Evolutionary conservation across 1,140 invertebrate genomes (phyloP).

Genomic region (Pseudomyrmex cubaensis): DNA sequence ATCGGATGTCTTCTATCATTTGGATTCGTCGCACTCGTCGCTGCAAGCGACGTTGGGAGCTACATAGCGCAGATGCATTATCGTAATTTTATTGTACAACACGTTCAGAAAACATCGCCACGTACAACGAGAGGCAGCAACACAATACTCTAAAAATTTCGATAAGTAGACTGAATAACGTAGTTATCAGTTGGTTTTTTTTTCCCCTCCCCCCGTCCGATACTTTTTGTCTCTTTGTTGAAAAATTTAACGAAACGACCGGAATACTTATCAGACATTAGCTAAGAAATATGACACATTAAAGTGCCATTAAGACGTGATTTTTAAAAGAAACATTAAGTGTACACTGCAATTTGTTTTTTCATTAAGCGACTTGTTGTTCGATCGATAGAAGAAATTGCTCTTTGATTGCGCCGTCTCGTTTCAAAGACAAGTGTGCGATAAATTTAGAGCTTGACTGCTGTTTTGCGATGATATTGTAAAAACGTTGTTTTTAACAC

Average conservation of each 20-base stretch:
- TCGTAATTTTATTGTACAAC: constrained; percentile 12
- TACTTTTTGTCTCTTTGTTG: neutral
- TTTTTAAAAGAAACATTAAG: neutral
- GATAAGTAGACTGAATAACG: neutral
- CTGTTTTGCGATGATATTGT: neutral
- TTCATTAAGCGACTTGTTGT: neutral
- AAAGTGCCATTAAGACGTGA: too few relatives aligned
- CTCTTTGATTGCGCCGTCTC: neutral
- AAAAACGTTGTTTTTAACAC: neutral
- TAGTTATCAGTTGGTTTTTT: neutral
- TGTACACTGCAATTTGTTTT: neutral
- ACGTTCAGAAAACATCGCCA: constrained; percentile 11
- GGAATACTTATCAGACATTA: neutral
- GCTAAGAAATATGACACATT: neutral
- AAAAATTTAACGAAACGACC: neutral
- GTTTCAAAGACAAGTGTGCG: neutral
- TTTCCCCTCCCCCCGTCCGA: neutral
- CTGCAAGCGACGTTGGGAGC: too few relatives aligned
- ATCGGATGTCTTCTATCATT: constrained; percentile 5
- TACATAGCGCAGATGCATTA: neutral
- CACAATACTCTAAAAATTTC: neutral
- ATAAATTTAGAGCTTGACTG: neutral
- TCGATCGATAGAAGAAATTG: constrained; percentile 5
- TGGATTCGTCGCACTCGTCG: neutral
- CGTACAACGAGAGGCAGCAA: neutral